Conservation (phyloP, 2,888 invertebrate species). For the Caenorhabditis sp. region DNA sequence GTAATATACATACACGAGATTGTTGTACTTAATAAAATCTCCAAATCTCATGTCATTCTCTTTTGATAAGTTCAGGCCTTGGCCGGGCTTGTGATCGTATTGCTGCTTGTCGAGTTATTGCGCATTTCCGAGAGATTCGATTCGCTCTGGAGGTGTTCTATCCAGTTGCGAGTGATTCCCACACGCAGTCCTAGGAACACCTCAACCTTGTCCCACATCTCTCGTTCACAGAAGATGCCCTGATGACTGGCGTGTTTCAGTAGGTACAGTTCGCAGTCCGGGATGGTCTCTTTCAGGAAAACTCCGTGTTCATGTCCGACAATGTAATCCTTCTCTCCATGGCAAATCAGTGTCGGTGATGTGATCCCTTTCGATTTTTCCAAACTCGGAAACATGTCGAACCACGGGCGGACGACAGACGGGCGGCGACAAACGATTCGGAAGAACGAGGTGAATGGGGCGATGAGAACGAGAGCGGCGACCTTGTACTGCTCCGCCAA, state of each 20-base stretch:
- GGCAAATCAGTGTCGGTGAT: constrained; percentile 70
- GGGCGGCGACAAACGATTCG: constrained; percentile 61
- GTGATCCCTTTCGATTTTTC: constrained; percentile 65
- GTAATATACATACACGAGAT: constrained; percentile 4
- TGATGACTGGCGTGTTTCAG: constrained; percentile 67
- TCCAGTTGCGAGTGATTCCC: constrained; percentile 61
- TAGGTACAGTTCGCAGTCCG: constrained; percentile 56
- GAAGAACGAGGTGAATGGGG: constrained; percentile 73
- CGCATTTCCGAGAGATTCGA: constrained; percentile 22
- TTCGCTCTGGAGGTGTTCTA: constrained; percentile 45
- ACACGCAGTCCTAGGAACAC: constrained; percentile 53
- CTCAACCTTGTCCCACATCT: constrained; percentile 66
- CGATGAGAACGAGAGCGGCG: constrained; percentile 69
- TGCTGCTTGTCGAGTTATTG: neutral
- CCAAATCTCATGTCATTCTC: neutral
- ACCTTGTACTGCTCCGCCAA: constrained; percentile 57
- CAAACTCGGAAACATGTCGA: constrained; percentile 69
- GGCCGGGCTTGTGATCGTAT: neutral
- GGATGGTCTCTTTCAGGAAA: constrained; percentile 49
- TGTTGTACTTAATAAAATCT: constrained; percentile 15
- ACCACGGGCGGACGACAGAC: constrained; percentile 35
- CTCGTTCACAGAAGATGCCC: constrained; percentile 66
- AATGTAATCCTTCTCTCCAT: constrained; percentile 67
- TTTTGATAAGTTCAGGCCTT: neutral
- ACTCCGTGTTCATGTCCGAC: constrained; percentile 64